A percentile compares a stretch with the other conserved stretches of the same genome.
These are phyloP conservation scores for Xestoiulus laeticollis DNA, from an alignment of 2,888 invertebrate species.

Conservation along the genomic window DNA sequence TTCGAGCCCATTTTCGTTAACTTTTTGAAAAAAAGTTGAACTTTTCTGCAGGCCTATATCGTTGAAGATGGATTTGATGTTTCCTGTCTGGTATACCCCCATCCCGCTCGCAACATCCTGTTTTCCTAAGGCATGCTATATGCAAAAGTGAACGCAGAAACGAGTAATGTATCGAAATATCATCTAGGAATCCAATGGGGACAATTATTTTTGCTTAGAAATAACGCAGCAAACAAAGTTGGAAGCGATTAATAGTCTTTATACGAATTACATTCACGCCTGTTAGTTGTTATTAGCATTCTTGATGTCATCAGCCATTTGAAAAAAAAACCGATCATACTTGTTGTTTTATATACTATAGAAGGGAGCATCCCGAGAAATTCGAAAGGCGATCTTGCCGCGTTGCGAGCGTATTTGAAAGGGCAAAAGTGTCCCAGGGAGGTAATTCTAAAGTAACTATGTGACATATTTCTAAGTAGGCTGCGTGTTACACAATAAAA, in stretches of 20 bases:
- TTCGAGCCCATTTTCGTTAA: background rate
- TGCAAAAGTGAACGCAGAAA: constrained; percentile 13
- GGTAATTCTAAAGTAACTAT: constrained; percentile 45
- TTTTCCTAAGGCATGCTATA: constrained; percentile 28
- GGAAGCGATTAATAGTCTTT: constrained; percentile 45
- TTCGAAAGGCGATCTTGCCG: constrained; percentile 22
- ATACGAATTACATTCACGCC: constrained; percentile 46
- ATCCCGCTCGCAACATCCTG: constrained; percentile 32
- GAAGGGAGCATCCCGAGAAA: constrained; percentile 42
- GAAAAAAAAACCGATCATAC: constrained; percentile 46
- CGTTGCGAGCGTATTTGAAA: constrained; percentile 41
- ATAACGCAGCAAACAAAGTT: background rate
- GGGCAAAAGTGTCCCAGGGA: constrained; percentile 49
- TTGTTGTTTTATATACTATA: constrained; percentile 48
- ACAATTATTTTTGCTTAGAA: constrained; percentile 39
- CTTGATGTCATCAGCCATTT: constrained; percentile 49
- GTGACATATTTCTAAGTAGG: constrained; percentile 43
- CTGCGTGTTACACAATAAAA: constrained; percentile 43
- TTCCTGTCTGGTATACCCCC: constrained; percentile 35
- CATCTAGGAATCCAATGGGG: constrained; percentile 21
- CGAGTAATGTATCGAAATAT: background rate
- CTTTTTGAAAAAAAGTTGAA: background rate
- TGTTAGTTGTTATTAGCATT: constrained; percentile 50
- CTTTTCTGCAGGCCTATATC: constrained; percentile 12
- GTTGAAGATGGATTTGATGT: constrained; percentile 39